These are phyloP conservation scores for Reticulitermes lucifugus DNA, from an alignment of 2,888 invertebrate species.

Conservation along the genomic window DNA sequence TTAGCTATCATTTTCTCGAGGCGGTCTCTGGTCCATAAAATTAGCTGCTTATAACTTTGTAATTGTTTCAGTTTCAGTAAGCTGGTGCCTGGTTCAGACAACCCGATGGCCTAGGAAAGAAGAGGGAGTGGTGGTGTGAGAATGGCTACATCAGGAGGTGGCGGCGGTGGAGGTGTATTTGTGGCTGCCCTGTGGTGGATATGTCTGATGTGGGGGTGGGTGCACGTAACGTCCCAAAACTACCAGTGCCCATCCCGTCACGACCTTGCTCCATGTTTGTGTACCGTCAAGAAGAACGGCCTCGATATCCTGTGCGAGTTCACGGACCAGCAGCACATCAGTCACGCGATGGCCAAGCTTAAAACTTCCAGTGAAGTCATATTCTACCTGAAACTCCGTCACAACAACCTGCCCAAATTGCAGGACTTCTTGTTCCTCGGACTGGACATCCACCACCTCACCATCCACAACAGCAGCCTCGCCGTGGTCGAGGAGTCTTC, in stretches of 20 bases:
- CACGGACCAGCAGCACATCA: conserved; percentile 83
- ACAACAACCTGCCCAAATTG: conserved; percentile 86
- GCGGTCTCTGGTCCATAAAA: background rate
- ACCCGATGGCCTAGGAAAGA: conserved; percentile 28
- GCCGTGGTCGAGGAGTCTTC: conserved; percentile 90
- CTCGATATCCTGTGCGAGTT: conserved; percentile 90
- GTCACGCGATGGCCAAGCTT: conserved; percentile 81
- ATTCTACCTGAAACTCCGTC: conserved; percentile 88
- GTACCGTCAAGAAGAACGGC: conserved; percentile 88
- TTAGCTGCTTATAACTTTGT: background rate
- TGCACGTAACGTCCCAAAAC: conserved; percentile 59
- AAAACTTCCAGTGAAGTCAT: conserved; percentile 84
- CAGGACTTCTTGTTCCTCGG: conserved; percentile 90
- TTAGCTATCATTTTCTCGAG: too few species aligned
- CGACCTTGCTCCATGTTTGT: conserved; percentile 84
- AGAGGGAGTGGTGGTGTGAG: conserved; percentile 21
- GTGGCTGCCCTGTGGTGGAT: conserved; percentile 59
- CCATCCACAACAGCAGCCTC: conserved; percentile 89
- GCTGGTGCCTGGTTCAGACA: conserved; percentile 17
- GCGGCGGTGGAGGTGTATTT: conserved; percentile 17
- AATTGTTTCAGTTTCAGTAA: conserved; percentile 23
- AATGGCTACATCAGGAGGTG: conserved; percentile 34
- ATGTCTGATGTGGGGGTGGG: conserved; percentile 61
- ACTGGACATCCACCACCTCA: conserved; percentile 87
- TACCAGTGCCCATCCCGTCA: conserved; percentile 78